Evolutionary conservation across 2,888 invertebrate species (phyloP), one percentile per base, ranked within the genome.

Genomic region (Tetrapedia diversipes): DNA sequence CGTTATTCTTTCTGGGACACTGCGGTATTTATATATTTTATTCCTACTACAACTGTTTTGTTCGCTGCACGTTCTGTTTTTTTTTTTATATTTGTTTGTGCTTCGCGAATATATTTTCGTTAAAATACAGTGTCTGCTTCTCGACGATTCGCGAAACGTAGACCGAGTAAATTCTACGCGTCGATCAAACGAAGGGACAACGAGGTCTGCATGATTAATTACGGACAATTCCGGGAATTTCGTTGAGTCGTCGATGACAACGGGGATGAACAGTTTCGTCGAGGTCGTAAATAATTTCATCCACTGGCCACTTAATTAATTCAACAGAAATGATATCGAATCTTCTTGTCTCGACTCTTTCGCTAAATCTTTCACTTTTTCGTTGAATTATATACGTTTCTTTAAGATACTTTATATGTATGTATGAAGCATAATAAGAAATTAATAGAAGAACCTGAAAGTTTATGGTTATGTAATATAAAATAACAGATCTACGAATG

Each of bases 201-300:
- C 10, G 11, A 14, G 14, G 51, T 39, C 19, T 16, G 41, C 43
- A 32, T 45, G 22, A 47, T 61, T 45, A 61, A 61, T 61, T 34
- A 32, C 22, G 11, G 32, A 47, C 32, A 61, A 34, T 61, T 34
- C 22, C 45, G 11, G 1, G 60, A n/a, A 24, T 47, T 47, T 22
- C 22, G 11, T 0, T 22, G n/a, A 24, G 45, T 47, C 11, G 22
- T 45, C 43, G 29, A 45, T 39, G 24, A 24, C 24, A 56, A 43
- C 24, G 39, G n/a, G n/a, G n/a, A 47, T 2, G 8, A 41, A 10
- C n/a, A 16, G 19, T 53, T 6, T 19, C 19, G 32, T 39, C 37
- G 60, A 16, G 22, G 32, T 22, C 24, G 24, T 45, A 47, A 61
- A 47, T 45, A 32, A 61, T 61, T 47, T 32, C 43, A 16, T 45